Evolutionary conservation across 2,888 invertebrate genomes (phyloP).

Genomic region (Hydriomena furcata): DNA sequence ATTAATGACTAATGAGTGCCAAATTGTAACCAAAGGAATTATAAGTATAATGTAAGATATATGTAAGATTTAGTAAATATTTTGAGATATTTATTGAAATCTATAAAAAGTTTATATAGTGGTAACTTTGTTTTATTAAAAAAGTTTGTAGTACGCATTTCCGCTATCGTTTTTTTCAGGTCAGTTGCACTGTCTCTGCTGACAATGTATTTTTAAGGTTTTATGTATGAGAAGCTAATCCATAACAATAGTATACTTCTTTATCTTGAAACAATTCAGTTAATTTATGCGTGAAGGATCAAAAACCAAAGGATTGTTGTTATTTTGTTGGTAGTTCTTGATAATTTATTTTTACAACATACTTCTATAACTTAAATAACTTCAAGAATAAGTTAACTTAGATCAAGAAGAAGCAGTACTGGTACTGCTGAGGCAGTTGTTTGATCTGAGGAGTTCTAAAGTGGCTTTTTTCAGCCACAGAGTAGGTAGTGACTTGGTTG

Average conservation of each 20-base stretch:
- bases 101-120: conserved; percentile 43
- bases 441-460: conserved; percentile 68
- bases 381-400: conserved; percentile 38
- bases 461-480: conserved; percentile 68
- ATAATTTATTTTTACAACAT: conserved; percentile 24
- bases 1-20: conserved; percentile 5
- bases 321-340: background rate
- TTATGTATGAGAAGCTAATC: no score
- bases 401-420: conserved; percentile 68
- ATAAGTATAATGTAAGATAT: conserved; percentile 14
- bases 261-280: no score
- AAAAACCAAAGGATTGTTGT: no score
- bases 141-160: no score
- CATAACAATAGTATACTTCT: no score
- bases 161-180: no score
- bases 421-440: conserved; percentile 70
- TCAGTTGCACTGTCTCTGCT: no score
- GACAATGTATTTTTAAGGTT: no score
- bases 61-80: conserved; percentile 48
- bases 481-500: conserved; percentile 73
- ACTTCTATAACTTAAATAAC: conserved; percentile 5
- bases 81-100: conserved; percentile 61
- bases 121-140: no score
- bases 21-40: conserved; percentile 18
- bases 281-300: no score